A percentile compares a stretch with the other conserved stretches of the same genome.
Evolutionary conservation across 2,888 invertebrate genomes (phyloP).

Genomic region (Arenicola marina): DNA sequence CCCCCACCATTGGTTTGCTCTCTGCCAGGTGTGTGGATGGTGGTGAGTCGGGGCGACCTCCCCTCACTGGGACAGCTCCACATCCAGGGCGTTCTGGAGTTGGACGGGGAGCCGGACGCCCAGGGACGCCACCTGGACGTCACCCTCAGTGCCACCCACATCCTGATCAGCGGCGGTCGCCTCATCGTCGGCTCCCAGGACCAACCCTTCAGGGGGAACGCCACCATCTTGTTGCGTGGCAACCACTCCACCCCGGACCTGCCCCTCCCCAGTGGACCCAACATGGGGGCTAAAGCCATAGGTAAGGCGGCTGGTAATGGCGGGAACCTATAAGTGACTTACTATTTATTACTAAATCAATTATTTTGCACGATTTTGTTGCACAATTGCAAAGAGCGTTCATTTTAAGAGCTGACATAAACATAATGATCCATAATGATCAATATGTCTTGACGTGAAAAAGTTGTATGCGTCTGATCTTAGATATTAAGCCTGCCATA

Average conservation of each 20-base stretch:
- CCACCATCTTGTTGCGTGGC: slow-evolving; percentile 32
- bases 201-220: slow-evolving; percentile 35
- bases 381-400: too few species aligned
- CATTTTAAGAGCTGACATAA: too few species aligned
- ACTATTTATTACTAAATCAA: too few species aligned
- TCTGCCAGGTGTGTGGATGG: slow-evolving; percentile 44
- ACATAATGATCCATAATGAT: too few species aligned
- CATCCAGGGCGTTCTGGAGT: slow-evolving; percentile 48
- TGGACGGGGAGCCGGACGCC: slow-evolving; percentile 11
- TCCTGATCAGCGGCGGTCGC: slow-evolving; percentile 27
- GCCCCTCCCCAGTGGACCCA: slow-evolving; percentile 20
- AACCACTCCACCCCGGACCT: slow-evolving; percentile 27
- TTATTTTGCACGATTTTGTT: too few species aligned
- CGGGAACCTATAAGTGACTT: too few species aligned
- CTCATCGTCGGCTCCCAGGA: slow-evolving; percentile 50
- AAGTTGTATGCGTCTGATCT: too few species aligned
- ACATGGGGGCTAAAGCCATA: slow-evolving; percentile 37
- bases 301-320: slow-evolving; percentile 22
- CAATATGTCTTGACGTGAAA: too few species aligned
- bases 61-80: slow-evolving; percentile 15
- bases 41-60: slow-evolving; percentile 28
- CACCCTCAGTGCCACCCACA: slow-evolving; percentile 24
- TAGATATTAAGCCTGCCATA: too few species aligned
- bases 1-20: not conserved
- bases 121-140: slow-evolving; percentile 7